Evolutionary conservation across 2,113 vertebrate species (phyloP), one percentile per base, ranked within the genome.

Genomic region (Brienomyrus longianalis): DNA sequence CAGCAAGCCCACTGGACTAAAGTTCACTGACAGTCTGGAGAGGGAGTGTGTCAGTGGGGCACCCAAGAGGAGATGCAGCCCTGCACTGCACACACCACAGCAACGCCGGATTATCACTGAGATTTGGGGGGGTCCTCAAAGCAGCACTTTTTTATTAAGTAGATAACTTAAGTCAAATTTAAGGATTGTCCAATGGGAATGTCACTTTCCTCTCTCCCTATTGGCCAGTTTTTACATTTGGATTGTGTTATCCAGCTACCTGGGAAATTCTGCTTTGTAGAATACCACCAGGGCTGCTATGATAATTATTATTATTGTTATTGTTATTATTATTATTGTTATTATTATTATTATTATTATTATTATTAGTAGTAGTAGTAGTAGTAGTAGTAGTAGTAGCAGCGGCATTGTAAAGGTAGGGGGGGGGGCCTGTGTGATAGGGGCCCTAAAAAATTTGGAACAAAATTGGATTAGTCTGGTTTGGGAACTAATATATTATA

Each of bases 21-120:
- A 90, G 84, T 84, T 31, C 51, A 66, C 31, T 77, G 85, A 90
- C 85, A 90, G 89, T 85, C 52, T 19, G 66, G 50, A 87, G 89
- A 77, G 66, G 89, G 59, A 54, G 48, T 77, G n/a, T 13, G 86
- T 90, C 85, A 43, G 84, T 35, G 35, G 88, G 80, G 39, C 52
- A 84, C 17, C 83, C 35, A 59, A 52, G 23, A 19, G 80, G 35
- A 52, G 21, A 39, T 2, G 0, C 21, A 8, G 52, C 8, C 1
- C 51, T 83, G 39, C 59, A 35, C 45, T 43, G 43, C 10, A 21
- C 50, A 56, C 4, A 56, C 70, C 54, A 62, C 11, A 35, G n/a
- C 50, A 45, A 9, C n/a, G 56, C 52, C 5, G 43, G 77, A 10
- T 83, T 59, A 84, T 52, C 27, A 15, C 5, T 83, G 48, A 39